Base-by-base conservation (phyloP, 92 coral and sea anemone genomes). In the Zoanthus solanderi region DNA sequence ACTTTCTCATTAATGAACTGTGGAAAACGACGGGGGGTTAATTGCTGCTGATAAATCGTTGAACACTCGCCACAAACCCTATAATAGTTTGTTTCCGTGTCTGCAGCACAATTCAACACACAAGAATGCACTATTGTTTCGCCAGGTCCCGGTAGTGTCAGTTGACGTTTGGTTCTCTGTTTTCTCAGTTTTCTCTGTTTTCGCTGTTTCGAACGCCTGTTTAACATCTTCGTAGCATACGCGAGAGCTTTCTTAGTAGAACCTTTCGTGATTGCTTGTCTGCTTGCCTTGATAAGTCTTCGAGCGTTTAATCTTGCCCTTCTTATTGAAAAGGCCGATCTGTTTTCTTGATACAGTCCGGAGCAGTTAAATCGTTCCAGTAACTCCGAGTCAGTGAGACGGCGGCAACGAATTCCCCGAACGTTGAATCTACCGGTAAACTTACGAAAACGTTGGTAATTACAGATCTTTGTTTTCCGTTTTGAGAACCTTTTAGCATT, bases 331-430 rank as follows among this genome's bases (percentile, higher is more conserved):
- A 81, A 52, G 37, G 85, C 56, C 45, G 85, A 81, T n/a, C 28
- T 23, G 11, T 17, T 65, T 11, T 66, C 85, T 18, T 46, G 57
- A 15, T 81, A 67, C 0, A 61, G 45, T 48, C 85, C 85, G 6
- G 85, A 66, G 76, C 85, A 81, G 46, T 81, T 81, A 50, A 66
- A 71, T 13, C 85, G 85, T 9, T 42, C 65, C 3, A 46, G 74
- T 1, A 81, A 63, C 85, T 81, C 85, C 0, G 6, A 23, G 29
- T 66, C 17, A 57, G 46, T 66, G 60, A 46, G 75, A 71, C 85
- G 85, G 67, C 7, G 85, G 23, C 85, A 81, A 1, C 1, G n/a
- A 57, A 37, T 67, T n/a, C 42, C 12, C 9, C 42, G 0, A 18
- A 67, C 13, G 0, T 42, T 28, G 75, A 69, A 69, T 13, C 29